Evolutionary conservation across 2,797 vertebrate genomes (phyloP).

Genomic region (Calcarius lapponicus): DNA sequence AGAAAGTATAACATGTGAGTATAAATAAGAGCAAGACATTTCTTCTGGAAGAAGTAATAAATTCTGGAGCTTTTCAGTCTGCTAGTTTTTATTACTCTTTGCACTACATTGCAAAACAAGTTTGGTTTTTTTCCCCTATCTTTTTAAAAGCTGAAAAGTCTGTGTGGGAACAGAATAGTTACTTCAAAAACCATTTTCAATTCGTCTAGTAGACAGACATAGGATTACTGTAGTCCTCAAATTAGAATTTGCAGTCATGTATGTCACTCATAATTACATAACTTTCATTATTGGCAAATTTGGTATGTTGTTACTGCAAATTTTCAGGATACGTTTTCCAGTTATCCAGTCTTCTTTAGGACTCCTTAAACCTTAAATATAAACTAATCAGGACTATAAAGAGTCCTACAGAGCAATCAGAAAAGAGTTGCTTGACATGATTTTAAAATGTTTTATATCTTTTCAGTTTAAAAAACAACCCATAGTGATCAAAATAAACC

Average conservation of each 20-base stretch:
- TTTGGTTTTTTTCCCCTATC: rapidly evolving
- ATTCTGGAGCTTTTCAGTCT: background rate
- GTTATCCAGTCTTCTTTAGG: background rate
- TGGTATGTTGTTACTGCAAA: background rate
- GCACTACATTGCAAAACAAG: background rate
- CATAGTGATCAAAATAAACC: background rate
- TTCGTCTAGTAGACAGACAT: background rate
- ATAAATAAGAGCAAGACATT: background rate
- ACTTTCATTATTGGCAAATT: background rate
- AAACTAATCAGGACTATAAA: background rate
- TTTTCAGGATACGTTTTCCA: background rate
- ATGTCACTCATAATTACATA: background rate
- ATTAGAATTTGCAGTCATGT: background rate
- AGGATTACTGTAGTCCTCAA: background rate
- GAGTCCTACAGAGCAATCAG: background rate
- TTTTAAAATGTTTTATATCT: background rate
- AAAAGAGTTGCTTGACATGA: background rate
- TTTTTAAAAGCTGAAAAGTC: background rate
- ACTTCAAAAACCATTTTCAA: background rate
- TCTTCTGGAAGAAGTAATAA: background rate
- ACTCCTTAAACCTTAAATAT: background rate
- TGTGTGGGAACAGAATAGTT: background rate
- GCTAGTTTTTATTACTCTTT: background rate
- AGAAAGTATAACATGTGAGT: background rate
- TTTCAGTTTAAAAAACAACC: background rate